Percentiles rank a stretch among this genome's conserved stretches.
These are phyloP conservation scores for Schlechtendalia chinensis DNA, from an alignment of 1,140 invertebrate species.

Conservation along the genomic window DNA sequence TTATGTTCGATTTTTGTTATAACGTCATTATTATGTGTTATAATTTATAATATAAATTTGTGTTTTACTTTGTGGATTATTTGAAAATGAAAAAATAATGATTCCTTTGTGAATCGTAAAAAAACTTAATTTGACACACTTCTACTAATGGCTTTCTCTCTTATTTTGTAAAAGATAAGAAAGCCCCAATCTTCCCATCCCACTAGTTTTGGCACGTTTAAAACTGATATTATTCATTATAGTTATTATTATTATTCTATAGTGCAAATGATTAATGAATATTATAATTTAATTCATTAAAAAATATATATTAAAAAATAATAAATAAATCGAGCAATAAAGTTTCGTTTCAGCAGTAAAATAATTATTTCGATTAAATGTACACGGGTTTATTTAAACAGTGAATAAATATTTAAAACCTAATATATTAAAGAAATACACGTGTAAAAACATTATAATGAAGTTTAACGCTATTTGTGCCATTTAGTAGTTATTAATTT, in stretches of 20 bases:
- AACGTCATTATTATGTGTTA: neutral
- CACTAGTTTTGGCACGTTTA: neutral
- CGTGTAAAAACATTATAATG: too few relatives aligned
- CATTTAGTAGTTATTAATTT: too few relatives aligned
- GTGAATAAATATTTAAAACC: too few relatives aligned
- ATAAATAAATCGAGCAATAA: neutral
- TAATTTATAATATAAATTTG: neutral
- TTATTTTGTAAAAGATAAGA: neutral
- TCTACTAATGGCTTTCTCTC: constrained; percentile 11
- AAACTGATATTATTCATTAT: neutral
- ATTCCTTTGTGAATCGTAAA: neutral
- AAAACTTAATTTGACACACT: neutral
- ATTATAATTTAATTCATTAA: neutral
- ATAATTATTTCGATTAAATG: neutral
- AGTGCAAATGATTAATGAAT: neutral
- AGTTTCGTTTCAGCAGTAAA: neutral
- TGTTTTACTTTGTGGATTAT: neutral
- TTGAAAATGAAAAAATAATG: neutral
- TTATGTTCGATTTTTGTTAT: too few relatives aligned
- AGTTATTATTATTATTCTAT: neutral
- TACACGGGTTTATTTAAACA: too few relatives aligned
- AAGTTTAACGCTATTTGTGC: too few relatives aligned
- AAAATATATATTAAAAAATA: neutral
- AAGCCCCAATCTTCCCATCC: neutral
- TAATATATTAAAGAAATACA: too few relatives aligned